Base-by-base conservation (phyloP, 2,888 invertebrate genomes). In the Ophion costatus region DNA sequence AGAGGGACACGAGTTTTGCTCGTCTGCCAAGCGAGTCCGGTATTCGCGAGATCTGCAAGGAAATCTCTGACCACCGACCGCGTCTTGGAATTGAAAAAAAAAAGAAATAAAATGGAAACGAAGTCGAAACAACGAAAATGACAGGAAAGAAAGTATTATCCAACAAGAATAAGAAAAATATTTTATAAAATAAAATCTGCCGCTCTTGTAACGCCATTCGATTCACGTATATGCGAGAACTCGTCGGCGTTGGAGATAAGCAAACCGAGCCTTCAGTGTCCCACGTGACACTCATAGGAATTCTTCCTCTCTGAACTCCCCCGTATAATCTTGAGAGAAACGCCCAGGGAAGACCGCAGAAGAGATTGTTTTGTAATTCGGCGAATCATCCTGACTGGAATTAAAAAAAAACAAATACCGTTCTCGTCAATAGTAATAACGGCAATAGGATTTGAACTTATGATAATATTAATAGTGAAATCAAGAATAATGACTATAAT, bases 161-260 rank as follows among this genome's bases (percentile, higher is more conserved):
- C n/a, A n/a, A n/a, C n/a, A n/a, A n/a, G n/a, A n/a, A n/a, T n/a
- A n/a, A n/a, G n/a, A n/a, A n/a, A n/a, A n/a, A n/a, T n/a, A n/a
- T n/a, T n/a, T n/a, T n/a, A 67, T 22, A 67, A 42, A 3, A 1
- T 4, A 42, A 80, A 73, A 29, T 67, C 42, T 80, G 66, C 22
- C 38, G 38, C 67, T 57, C 42, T 59, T 29, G 67, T 59, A 82
- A 77, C 67, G 82, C 61, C 24, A 57, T 66, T 82, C 78, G 74
- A 59, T 66, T 82, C 82, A 82, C 71, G 82, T 82, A 82, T 77
- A 9, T 38, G 70, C 81, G n/a, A 70, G 70, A 45, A 33, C 73
- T 82, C 71, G 71, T 76, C 38, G 70, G 77, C 73, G 82, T 82
- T 77, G 78, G 71, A 82, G 82, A 82, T 82, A 82, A 82, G 73